Evolutionary conservation across 2,888 invertebrate genomes (phyloP), one percentile per base, ranked within the genome.

Genomic region (Andrena camellia): DNA sequence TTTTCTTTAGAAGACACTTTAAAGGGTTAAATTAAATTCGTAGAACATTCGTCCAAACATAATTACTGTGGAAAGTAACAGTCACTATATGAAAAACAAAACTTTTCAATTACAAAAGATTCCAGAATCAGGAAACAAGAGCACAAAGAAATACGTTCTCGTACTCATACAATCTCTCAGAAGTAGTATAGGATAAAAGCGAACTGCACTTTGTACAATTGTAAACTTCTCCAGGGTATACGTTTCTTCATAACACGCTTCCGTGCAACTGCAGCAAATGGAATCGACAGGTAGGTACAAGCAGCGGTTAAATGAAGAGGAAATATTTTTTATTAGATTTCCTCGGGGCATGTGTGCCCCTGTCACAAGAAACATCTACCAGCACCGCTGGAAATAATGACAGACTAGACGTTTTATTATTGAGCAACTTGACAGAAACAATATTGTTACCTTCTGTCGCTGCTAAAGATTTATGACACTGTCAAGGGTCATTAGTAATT

Each of bases 281-380:
- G 81, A 83, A 85, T 85, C 83, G 81, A 87, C 85, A 82, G 81
- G 29, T 64, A 74, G 67, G 17, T 70, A 57, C 66, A 72, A 52
- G 50, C 54, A n/a, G 42, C 35, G 81, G 79, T 81, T 86, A 85
- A 87, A 81, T 86, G 81, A 79, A 70, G 57, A 52, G 71, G 73
- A 81, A 85, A 82, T 82, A 57, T 85, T 80, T 74, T 73, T 73
- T 78, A 83, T 85, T 85, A 85, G 77, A 75, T 79, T 81, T 68
- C 66, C 48, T 54, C 13, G 48, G 20, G 5, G 73, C 54, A 23
- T 57, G 54, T 72, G 62, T 73, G 74, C 60, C 29, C 60, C 50
- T 79, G 70, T 83, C 78, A 59, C 75, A 29, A 10, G 73, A 48
- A 59, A 50, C 60, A 50, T 66, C 52, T 35, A 26, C 59, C 20